Conservation (phyloP, 2,888 invertebrate genomes). For the Desoria tigrina region DNA sequence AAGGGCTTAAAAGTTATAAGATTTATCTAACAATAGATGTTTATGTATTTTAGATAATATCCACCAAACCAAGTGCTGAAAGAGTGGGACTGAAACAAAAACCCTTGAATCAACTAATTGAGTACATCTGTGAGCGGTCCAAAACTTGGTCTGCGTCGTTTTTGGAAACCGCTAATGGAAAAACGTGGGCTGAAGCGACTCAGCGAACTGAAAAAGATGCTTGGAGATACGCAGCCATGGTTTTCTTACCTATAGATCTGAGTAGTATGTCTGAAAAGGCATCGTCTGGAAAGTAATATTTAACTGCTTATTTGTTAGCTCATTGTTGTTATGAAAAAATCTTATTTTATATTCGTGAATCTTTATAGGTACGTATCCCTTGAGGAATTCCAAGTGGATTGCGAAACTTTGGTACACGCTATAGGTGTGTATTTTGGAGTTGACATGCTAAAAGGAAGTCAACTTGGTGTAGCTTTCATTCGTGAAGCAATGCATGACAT, state of each 20-base stretch:
- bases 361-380: constrained; percentile 55
- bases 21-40: too few species aligned
- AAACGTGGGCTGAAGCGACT: constrained; percentile 43
- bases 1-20: constrained; percentile 1
- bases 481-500: constrained; percentile 51
- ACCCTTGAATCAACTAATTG: constrained; percentile 63
- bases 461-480: constrained; percentile 43
- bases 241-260: constrained; percentile 65
- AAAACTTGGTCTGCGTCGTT: constrained; percentile 58
- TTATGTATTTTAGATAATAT: constrained; percentile 34
- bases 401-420: constrained; percentile 73
- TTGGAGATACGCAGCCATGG: constrained; percentile 58
- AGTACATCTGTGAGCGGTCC: constrained; percentile 64
- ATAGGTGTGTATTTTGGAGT: constrained; percentile 75
- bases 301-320: neutral
- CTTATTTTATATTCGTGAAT: neutral
- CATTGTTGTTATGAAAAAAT: neutral
- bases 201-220: constrained; percentile 56
- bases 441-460: constrained; percentile 55
- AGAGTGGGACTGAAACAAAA: constrained; percentile 58
- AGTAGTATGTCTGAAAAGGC: constrained; percentile 66
- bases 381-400: constrained; percentile 70
- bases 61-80: constrained; percentile 53
- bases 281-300: constrained; percentile 61
- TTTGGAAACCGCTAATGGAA: constrained; percentile 53